Evolutionary conservation across 1,140 invertebrate genomes (phyloP), one percentile per base, ranked within the genome.

Genomic region (Achatina immaculata): DNA sequence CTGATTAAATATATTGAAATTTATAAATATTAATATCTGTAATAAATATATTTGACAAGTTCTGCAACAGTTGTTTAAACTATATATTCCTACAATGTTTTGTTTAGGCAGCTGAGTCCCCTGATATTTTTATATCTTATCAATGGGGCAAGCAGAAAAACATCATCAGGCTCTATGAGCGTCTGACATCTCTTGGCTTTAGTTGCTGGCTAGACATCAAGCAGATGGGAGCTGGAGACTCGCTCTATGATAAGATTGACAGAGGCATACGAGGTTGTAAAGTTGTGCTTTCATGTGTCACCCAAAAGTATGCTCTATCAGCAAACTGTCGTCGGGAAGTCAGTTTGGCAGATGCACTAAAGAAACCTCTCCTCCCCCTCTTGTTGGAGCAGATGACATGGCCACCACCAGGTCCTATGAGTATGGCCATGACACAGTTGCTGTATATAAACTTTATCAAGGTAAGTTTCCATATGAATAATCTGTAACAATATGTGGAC

Each of bases 211-310:
- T 90, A 85, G 90, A 90, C 78, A 90, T 91, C 28, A 83, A 86
- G 42, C 89, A 90, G 82, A 91, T 91, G 90, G 90, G 89, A 4
- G 89, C 89, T 28, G 90, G 90, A 36, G 90, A 90, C 79, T 90
- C 89, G 0, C 82, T 91, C 19, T 91, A 89, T 80, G 88, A 89
- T 74, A 90, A 90, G 81, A 91, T 91, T 77, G 90, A 91, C 83
- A 71, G 81, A n/a, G 90, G 89, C 36, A 80, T 91, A 28, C 78
- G 90, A 51, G 86, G 86, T 24, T 87, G 86, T 81, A 85, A 86
- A 66, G 83, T 90, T 16, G 85, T 90, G 7, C 16, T 90, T 11
- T 83, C 86, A 0, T 91, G 88, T 76, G 84, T 91, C 28, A 91
- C 89, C 28, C 77, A 84, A 14, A 91, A 90, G 78, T 91, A 90